Evolutionary conservation across 1,140 invertebrate genomes (phyloP), one percentile per base, ranked within the genome.

Genomic region (Trypoxylus dichotomus): DNA sequence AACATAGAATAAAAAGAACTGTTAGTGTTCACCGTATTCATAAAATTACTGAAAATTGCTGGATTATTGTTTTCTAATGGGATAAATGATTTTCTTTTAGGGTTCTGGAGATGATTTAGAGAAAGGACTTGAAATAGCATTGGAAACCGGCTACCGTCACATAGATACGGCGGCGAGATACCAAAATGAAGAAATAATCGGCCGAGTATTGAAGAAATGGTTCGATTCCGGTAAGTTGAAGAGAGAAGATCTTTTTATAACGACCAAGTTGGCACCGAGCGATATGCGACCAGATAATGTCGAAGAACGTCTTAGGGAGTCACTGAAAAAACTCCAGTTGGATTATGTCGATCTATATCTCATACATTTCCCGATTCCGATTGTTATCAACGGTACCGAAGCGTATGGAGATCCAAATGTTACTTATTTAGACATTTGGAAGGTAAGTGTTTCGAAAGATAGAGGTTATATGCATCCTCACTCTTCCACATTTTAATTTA

Each of bases 131-230:
- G 89, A 90, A 47, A 85, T 86, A 60, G 94, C 91, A 10, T 82
- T 93, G 13, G 89, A 90, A 80, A 86, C 86, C 63, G 93, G 93
- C 1, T 94, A 94, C 82, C 87, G 92, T 3, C 92, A 92, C 77
- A 91, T 94, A 47, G 93, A 94, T 82, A 90, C 91, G 0, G 92
- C 92, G 0, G 82, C 91, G 80, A 90, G 92, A 83, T 96, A 96
- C 83, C 89, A 91, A 77, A 96, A 96, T 84, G 95, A 96, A 86
- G 88, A 90, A 74, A 89, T 90, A 3, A 94, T 96, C 82, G 95
- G 95, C 7, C 89, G 88, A 47, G 92, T 92, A 54, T 86, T 96
- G 15, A 91, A 93, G 82, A 89, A 91, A 84, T 94, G 93, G 91
- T 88, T 95, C 72, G 86, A 89, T 78, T 88, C 90, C 63, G 93